Percentiles rank a stretch among this genome's conserved stretches.
These are phyloP conservation scores for Hestina assimilis DNA, from an alignment of 1,140 invertebrate species.

Conservation along the genomic window DNA sequence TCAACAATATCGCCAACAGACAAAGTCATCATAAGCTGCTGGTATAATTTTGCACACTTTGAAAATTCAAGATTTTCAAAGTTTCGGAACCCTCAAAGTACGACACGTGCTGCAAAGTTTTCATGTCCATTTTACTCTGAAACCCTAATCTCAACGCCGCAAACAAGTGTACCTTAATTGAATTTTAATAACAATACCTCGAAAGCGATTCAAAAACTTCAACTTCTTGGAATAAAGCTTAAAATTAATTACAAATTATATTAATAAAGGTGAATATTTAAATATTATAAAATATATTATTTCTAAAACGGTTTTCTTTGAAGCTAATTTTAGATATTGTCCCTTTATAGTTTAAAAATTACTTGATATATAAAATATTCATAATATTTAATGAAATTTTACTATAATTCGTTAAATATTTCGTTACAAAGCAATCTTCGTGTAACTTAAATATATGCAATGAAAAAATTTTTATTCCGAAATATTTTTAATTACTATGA, in stretches of 20 bases:
- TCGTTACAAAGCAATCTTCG: no score
- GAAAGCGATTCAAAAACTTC: conserved; percentile 8
- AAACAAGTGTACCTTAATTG: conserved; percentile 35
- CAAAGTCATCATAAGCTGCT: no score
- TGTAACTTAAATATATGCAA: no score
- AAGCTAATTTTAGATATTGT: conserved; percentile 10
- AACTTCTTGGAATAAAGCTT: neutral
- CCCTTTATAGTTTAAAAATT: no score
- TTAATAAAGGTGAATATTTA: conserved; percentile 5
- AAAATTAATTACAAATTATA: conserved; percentile 20
- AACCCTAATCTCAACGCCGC: conserved; percentile 27
- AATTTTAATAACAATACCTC: conserved; percentile 37
- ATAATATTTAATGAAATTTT: no score
- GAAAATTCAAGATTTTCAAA: conserved; percentile 6
- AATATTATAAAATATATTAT: conserved; percentile 13
- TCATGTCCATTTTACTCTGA: conserved; percentile 19
- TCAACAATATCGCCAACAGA: no score
- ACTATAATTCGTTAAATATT: no score
- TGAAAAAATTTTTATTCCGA: no score
- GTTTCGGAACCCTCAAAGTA: conserved; percentile 13
- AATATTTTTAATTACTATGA: no score
- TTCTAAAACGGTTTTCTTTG: conserved; percentile 7
- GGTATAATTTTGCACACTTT: neutral
- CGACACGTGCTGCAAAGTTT: conserved; percentile 22
- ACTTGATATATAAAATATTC: no score